Evolutionary conservation across 2,113 vertebrate genomes (phyloP).

Genomic region (Cariama cristata): DNA sequence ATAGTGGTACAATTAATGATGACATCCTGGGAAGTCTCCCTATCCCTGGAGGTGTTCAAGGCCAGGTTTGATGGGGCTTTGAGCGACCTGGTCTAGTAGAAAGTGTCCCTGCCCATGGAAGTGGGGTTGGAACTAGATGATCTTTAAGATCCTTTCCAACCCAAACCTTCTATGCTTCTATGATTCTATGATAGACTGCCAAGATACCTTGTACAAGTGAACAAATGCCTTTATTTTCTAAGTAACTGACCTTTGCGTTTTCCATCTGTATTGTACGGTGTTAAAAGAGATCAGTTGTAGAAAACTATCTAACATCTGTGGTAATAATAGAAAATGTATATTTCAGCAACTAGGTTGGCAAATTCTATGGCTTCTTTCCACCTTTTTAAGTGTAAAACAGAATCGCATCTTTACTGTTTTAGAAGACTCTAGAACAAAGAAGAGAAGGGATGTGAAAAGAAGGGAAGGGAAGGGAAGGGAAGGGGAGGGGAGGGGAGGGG

Average conservation of each 20-base stretch:
- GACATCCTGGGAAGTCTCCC: background rate
- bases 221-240: background rate
- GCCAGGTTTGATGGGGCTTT: background rate
- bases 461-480: background rate
- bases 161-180: too few species aligned
- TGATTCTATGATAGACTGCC: background rate
- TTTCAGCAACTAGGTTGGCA: background rate
- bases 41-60: background rate
- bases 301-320: background rate
- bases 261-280: background rate
- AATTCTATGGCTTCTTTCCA: background rate
- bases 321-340: background rate
- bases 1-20: background rate
- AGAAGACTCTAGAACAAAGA: background rate
- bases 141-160: too few species aligned
- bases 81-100: too few species aligned
- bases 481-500: background rate
- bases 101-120: too few species aligned
- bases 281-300: background rate
- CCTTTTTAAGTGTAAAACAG: background rate
- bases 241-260: background rate
- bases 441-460: background rate
- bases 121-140: too few species aligned
- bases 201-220: background rate
- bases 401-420: background rate